phyloP scores from a whole-genome alignment of 2,797 vertebrate species.

The Melanotaenia maccullochi region DNA sequence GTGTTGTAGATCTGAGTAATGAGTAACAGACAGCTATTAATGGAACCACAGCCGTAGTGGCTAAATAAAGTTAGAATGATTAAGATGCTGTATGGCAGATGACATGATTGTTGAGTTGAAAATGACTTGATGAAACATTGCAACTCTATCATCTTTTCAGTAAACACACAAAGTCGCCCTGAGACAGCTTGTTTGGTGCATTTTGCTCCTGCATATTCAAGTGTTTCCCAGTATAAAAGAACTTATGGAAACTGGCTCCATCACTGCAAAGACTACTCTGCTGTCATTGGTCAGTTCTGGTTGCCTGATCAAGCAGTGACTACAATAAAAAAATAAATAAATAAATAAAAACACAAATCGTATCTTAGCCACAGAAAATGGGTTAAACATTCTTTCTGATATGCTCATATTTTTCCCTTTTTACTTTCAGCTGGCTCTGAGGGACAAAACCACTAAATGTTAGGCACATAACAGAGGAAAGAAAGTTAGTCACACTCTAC shows the following conservation, averaged over 20 bases:
- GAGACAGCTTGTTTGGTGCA: neutral
- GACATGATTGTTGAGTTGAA: neutral
- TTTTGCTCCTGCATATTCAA: neutral
- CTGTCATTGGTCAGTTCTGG: neutral
- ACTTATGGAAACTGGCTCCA: neutral
- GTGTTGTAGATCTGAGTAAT: conserved; percentile 15
- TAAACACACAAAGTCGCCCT: neutral
- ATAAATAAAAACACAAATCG: neutral
- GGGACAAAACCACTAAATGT: neutral
- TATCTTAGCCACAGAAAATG: neutral
- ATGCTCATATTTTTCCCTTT: neutral
- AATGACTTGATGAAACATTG: neutral
- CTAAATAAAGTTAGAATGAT: neutral
- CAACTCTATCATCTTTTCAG: neutral
- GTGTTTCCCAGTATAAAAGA: neutral
- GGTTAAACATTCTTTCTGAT: neutral
- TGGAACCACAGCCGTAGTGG: neutral
- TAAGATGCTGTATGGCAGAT: neutral
- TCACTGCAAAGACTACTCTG: neutral
- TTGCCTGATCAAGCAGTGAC: neutral
- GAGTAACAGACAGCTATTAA: conserved; percentile 27
- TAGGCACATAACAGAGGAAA: neutral
- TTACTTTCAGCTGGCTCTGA: neutral
- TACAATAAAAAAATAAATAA: neutral
- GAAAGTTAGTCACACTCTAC: neutral